These are phyloP conservation scores for Canis aureus DNA, from an alignment of 2,113 vertebrate species.

Conservation along the genomic window DNA sequence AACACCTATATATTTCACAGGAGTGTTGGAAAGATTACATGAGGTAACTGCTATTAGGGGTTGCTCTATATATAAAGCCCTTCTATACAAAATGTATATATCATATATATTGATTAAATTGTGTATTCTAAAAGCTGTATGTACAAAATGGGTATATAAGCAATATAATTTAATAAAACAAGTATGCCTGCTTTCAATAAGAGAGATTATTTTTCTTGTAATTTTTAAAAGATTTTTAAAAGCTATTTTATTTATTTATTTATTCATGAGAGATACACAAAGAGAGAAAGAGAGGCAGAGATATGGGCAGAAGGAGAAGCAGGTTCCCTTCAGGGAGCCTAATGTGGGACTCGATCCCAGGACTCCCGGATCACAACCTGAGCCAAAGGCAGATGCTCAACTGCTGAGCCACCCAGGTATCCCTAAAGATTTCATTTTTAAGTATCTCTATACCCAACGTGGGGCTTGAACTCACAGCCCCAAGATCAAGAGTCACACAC, in stretches of 20 bases:
- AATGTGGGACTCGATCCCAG: too few species aligned
- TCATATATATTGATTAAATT: neutral
- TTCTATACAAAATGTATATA: neutral
- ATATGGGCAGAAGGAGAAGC: too few species aligned
- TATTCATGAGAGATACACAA: too few species aligned
- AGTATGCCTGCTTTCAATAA: neutral
- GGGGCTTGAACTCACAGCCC: neutral
- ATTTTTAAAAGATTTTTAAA: neutral
- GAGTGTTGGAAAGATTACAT: neutral
- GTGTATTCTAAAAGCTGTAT: neutral
- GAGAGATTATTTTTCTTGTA: neutral
- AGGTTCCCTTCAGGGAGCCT: too few species aligned
- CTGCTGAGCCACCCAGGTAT: too few species aligned
- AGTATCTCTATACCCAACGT: neutral
- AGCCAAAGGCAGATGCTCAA: too few species aligned
- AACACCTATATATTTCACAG: neutral
- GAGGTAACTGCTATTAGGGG: neutral
- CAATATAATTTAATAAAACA: conserved; percentile 19
- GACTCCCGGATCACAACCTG: too few species aligned
- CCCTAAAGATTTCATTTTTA: neutral
- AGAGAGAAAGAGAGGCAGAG: too few species aligned
- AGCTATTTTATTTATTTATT: too few species aligned
- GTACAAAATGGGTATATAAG: neutral
- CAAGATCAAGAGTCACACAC: neutral
- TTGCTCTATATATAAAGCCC: neutral